Percentiles rank a stretch among this genome's conserved stretches.
These are phyloP conservation scores for Fundulus diaphanus DNA, from an alignment of 2,797 vertebrate genomes.

Conservation along the genomic window DNA sequence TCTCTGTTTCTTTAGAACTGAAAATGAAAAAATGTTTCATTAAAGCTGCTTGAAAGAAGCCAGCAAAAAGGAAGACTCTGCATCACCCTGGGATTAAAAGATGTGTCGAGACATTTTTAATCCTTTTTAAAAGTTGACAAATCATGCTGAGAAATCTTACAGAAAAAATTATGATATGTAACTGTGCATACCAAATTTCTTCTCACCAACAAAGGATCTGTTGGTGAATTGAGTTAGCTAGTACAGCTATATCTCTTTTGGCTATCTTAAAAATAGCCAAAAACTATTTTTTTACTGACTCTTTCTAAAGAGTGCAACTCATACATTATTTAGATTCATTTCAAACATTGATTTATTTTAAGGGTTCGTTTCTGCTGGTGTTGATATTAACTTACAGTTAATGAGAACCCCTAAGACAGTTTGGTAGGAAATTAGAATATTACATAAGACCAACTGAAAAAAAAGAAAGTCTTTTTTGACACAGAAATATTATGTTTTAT, in stretches of 20 bases:
- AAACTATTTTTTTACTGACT: neutral
- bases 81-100: neutral
- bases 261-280: neutral
- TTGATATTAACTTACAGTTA: neutral
- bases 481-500: too few species aligned
- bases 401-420: neutral
- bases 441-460: too few species aligned
- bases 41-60: neutral
- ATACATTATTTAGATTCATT: neutral
- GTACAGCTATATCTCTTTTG: neutral
- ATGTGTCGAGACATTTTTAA: neutral
- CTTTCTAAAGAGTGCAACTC: neutral
- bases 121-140: neutral
- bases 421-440: neutral
- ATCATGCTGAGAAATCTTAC: neutral
- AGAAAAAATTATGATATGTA: neutral
- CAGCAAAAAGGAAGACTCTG: neutral
- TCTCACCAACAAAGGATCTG: neutral
- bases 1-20: conserved; percentile 27
- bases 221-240: neutral
- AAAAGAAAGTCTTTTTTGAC: too few species aligned
- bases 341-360: neutral
- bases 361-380: neutral
- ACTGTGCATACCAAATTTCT: neutral
- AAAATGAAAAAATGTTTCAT: neutral